phyloP scores from a whole-genome alignment of 2,113 vertebrate species.

The Festucalex cinctus region DNA sequence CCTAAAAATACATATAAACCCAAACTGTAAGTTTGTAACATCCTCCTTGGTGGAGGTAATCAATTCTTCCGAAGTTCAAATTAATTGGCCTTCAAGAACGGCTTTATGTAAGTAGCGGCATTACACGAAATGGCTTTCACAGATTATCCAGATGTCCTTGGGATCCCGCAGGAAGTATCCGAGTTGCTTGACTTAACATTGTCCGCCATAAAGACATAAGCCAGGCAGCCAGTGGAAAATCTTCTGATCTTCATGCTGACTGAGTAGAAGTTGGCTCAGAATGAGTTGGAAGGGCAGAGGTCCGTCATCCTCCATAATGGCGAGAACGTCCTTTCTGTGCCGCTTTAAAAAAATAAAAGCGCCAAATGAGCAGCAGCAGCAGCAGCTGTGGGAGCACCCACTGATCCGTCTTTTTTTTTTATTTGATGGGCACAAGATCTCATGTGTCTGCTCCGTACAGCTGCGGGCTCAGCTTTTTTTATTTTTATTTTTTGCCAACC shows the following conservation, averaged over 20 bases:
- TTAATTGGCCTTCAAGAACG: constrained; percentile 11
- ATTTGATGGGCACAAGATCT: constrained; percentile 26
- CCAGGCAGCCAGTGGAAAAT: constrained; percentile 21
- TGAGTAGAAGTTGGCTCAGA: constrained; percentile 37
- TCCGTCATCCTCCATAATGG: constrained; percentile 36
- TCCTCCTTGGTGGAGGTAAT: not conserved
- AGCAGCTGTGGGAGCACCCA: constrained; percentile 51
- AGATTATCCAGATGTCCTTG: constrained; percentile 58
- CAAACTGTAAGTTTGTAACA: not conserved
- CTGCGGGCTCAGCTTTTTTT: constrained; percentile 38
- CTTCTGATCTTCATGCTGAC: constrained; percentile 41
- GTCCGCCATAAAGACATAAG: constrained; percentile 14
- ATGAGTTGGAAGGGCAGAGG: constrained; percentile 26
- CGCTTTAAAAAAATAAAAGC: not conserved
- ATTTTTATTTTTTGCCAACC: constrained; percentile 31
- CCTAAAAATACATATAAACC: not conserved
- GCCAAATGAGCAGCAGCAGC: constrained; percentile 37
- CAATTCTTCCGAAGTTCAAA: not conserved
- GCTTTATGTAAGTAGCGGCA: constrained; percentile 11
- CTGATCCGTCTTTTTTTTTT: constrained; percentile 30
- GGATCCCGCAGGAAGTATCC: constrained; percentile 36
- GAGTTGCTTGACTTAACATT: constrained; percentile 20
- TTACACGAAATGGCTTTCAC: constrained; percentile 24
- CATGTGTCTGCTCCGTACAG: constrained; percentile 27
- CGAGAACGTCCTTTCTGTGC: constrained; percentile 44